These are phyloP conservation scores for Drosophila pandora DNA, from an alignment of 1,140 invertebrate species.

Conservation along the genomic window DNA sequence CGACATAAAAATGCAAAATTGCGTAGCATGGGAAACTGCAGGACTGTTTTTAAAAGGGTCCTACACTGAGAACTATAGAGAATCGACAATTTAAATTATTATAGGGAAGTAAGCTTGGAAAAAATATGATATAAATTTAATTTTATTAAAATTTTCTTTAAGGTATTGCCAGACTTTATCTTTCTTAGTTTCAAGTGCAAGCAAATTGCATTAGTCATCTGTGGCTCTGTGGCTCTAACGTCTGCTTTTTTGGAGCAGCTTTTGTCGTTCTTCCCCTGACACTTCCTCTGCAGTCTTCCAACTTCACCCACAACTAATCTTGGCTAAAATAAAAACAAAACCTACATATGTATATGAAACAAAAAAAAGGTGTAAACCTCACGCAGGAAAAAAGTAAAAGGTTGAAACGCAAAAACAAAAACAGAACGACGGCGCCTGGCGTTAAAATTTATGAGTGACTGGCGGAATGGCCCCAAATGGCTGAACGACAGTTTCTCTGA, in stretches of 20 bases:
- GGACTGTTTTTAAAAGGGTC: constrained; percentile 18
- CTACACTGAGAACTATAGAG: constrained; percentile 3
- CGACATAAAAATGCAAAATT: constrained; percentile 58
- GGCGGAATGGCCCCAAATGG: constrained; percentile 35
- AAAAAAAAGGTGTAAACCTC: constrained; percentile 68
- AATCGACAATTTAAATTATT: neutral
- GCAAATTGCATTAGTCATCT: constrained; percentile 62
- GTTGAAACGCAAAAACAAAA: constrained; percentile 17
- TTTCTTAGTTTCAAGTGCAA: neutral
- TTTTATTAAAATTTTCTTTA: too few relatives aligned
- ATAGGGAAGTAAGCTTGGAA: neutral
- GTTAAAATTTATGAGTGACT: constrained; percentile 70
- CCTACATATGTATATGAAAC: neutral
- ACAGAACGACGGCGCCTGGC: constrained; percentile 35
- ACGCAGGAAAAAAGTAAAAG: constrained; percentile 40
- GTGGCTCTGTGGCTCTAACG: constrained; percentile 6
- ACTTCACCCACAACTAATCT: constrained; percentile 23
- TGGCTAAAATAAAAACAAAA: constrained; percentile 18
- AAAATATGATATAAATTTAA: neutral
- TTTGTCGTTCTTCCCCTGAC: constrained; percentile 10
- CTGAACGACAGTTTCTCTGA: constrained; percentile 38
- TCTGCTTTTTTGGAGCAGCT: constrained; percentile 60
- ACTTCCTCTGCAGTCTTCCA: neutral
- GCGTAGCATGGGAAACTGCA: constrained; percentile 54
- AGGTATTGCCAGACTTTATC: neutral